Evolutionary conservation across 2,888 invertebrate species (phyloP), one percentile per base, ranked within the genome.

Genomic region (Leptinotarsa rubiginosa): DNA sequence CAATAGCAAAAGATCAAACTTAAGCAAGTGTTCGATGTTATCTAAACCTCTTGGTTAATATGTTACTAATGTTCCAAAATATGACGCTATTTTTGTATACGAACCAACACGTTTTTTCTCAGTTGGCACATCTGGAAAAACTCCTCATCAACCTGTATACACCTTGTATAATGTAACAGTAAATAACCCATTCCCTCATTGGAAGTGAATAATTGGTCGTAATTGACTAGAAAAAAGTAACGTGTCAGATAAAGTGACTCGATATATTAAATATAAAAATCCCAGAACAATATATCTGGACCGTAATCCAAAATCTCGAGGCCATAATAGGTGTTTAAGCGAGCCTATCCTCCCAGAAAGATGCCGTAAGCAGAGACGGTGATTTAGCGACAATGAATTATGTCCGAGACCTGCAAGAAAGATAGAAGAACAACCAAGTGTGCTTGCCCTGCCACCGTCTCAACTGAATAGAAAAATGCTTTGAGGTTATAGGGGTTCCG

Each of bases 401-500:
- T 75, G 77, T 75, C 62, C 50, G 41, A 67, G 73, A 70, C 72
- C 74, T 71, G 73, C 73, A 74, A 74, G 70, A 65, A 75, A 77
- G 75, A 75, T 75, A 75, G 72, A 73, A 72, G 67, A 76, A 79
- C 72, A 69, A 69, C 69, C 69, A 68, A 78, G 22, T 72, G 18
- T 75, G 75, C 70, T 75, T 52, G 69, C 64, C 65, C 68, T 66
- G 67, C 62, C 62, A 62, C 62, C n/a, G 62, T 62, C 62, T 75
- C 67, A 56, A 75, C 71, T 65, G 80, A 74, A 78, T 79, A 75
- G 75, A 77, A 78, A 79, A 78, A 80, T 80, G 78, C 76, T 76
- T 78, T 76, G 75, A 77, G 74, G 75, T 77, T 74, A 78, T 81
- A 79, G 79, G 77, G 77, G 78, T 80, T 81, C 77, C 79, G 78